Conservation (phyloP, 2,888 invertebrate genomes). For the Drosophila infuscata region DNA sequence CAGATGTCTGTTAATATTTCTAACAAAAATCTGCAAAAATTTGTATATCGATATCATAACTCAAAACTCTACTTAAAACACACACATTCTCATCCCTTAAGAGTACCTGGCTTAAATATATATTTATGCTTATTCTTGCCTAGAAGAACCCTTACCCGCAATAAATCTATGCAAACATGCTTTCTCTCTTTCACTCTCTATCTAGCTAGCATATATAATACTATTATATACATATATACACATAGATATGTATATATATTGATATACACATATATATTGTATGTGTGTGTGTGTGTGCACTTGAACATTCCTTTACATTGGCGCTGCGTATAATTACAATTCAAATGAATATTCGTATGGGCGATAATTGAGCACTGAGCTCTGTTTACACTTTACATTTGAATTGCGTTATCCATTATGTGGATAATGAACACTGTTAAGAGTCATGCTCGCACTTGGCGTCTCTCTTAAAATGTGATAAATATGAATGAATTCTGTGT, state of each 20-base stretch:
- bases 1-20: not conserved
- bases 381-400: conserved; percentile 32
- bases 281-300: not conserved
- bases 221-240: not conserved
- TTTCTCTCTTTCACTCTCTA: conserved; percentile 1
- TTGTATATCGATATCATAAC: not conserved
- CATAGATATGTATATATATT: not conserved
- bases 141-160: conserved; percentile 6
- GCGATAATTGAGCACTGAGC: conserved; percentile 22
- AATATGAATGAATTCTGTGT: conserved; percentile 34
- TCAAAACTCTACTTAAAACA: conserved; percentile 8
- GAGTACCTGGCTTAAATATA: conserved; percentile 2
- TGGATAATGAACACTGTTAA: conserved; percentile 13
- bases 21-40: not conserved
- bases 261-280: not conserved
- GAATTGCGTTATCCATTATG: conserved; percentile 23
- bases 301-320: conserved; percentile 16
- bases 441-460: conserved; percentile 8
- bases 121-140: not conserved
- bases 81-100: conserved; percentile 28
- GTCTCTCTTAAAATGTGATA: conserved; percentile 22
- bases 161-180: conserved; percentile 8
- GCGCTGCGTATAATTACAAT: conserved; percentile 22
- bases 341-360: conserved; percentile 17
- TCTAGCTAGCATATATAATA: not conserved